These are phyloP conservation scores for Paedocypris micromegethes DNA, from an alignment of 2,797 vertebrate species.

Conservation along the genomic window DNA sequence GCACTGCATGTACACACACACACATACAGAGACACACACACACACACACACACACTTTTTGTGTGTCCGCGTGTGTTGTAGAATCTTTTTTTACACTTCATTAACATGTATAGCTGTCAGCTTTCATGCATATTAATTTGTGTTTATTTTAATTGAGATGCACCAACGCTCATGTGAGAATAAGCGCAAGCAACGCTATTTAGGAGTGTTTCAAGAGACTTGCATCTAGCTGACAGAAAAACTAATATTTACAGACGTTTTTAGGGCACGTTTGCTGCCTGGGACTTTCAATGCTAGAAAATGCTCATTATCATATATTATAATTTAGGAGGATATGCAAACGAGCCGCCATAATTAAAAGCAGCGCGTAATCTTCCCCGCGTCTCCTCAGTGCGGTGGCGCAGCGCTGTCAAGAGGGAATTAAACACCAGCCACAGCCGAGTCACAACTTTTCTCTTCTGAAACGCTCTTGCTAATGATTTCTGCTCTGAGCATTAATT, in stretches of 20 bases:
- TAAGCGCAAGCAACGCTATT: conserved; percentile 35
- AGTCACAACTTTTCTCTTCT: conserved; percentile 62
- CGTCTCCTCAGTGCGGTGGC: conserved; percentile 34
- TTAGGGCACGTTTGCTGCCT: conserved; percentile 69
- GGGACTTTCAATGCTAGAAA: conserved; percentile 64
- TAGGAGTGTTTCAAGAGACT: conserved; percentile 32
- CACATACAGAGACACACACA: too few species aligned
- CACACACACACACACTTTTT: too few species aligned
- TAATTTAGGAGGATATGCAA: conserved; percentile 74
- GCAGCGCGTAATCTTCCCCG: conserved; percentile 66
- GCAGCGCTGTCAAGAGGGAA: conserved; percentile 70
- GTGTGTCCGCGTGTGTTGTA: too few species aligned
- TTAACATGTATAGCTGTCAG: too few species aligned
- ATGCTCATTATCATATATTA: conserved; percentile 78
- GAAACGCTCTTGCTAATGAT: conserved; percentile 40
- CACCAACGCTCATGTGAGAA: conserved; percentile 24
- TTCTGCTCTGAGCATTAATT: conserved; percentile 40
- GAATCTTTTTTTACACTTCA: too few species aligned
- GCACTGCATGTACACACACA: too few species aligned
- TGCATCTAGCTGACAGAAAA: conserved; percentile 39
- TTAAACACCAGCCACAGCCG: conserved; percentile 68
- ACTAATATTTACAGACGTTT: conserved; percentile 66
- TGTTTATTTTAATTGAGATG: conserved; percentile 29
- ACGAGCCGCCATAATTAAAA: conserved; percentile 75
- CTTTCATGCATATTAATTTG: conserved; percentile 14